Evolutionary conservation across 2,888 invertebrate species (phyloP), one percentile per base, ranked within the genome.

Genomic region (Iphiclides podalirius): DNA sequence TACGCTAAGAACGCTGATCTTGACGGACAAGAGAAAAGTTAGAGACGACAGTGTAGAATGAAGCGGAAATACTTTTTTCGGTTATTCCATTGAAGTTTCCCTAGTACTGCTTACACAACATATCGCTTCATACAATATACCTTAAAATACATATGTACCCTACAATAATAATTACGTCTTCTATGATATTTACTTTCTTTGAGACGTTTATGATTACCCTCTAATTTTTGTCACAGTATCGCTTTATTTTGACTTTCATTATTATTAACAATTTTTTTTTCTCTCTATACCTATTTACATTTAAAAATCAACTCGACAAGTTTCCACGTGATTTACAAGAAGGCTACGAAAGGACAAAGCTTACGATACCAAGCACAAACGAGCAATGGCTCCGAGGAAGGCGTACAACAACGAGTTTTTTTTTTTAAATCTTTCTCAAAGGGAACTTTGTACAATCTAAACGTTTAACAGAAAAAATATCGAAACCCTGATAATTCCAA

Each of bases 141-240:
- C 58, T 64, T 65, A 67, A 20, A 20, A 67, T 59, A 64, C 52
- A 59, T 55, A 57, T 55, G 65, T 70, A 74, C 58, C 67, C 83
- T 86, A 86, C 79, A 79, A 82, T 79, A 83, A 79, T 80, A 81
- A 64, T 75, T 79, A 84, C 84, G 75, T 77, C 80, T 66, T 75
- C 79, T 76, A 79, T 85, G 85, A 85, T 86, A 86, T 82, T 75
- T 75, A 63, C 60, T 69, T 65, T 62, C 60, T 77, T 79, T 76
- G 75, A 79, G 84, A 85, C 84, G 79, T 68, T 57, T 75, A 67
- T 65, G 70, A 11, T 75, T 84, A 84, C 72, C 76, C 72, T 80
- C 88, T 88, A 88, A 84, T 78, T 70, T 84, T 88, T 87, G 75
- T 88, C 88, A 88, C 88, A 88, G 88, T 85, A 71, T 81, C 81